Evolutionary conservation across 37 sponge, comb jelly and placozoan genomes (phyloP).

Genomic region (Chondrosia reniformis): DNA sequence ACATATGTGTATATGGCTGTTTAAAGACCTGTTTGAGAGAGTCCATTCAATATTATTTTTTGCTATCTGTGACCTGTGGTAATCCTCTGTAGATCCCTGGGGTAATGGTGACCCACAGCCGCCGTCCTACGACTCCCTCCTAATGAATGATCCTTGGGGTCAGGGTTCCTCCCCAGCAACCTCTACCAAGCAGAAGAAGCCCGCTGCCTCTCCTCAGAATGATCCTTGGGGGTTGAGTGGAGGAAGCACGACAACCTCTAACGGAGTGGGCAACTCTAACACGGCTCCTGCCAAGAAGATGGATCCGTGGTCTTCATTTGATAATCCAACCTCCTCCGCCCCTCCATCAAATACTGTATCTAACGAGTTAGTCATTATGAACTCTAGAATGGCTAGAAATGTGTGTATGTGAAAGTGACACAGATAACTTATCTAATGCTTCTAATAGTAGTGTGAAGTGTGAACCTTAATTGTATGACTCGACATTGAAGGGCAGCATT

Average conservation of each 20-base stretch:
- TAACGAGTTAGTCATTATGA: no score
- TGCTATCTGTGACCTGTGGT: background rate
- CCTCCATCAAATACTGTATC: background rate
- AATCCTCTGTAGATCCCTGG: constrained; percentile 20
- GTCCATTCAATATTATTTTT: no score
- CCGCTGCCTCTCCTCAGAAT: background rate
- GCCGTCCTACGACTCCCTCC: constrained; percentile 9
- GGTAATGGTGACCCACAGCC: background rate
- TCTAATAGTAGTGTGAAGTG: no score
- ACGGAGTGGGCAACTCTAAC: background rate
- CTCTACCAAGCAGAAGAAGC: background rate
- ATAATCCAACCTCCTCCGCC: background rate
- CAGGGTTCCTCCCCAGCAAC: background rate
- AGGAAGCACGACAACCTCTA: background rate
- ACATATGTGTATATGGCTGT: background rate
- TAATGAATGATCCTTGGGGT: constrained; percentile 27
- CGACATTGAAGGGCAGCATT: no score
- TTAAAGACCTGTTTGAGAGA: background rate
- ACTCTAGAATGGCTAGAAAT: no score
- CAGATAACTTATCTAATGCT: no score
- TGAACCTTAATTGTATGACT: no score
- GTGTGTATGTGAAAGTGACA: no score
- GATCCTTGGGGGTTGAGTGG: constrained; percentile 15
- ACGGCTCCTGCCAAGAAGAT: background rate
- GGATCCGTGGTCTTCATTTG: constrained; percentile 7